phyloP scores from a whole-genome alignment of 2,888 invertebrate species.

The Hypomecis atomaria region DNA sequence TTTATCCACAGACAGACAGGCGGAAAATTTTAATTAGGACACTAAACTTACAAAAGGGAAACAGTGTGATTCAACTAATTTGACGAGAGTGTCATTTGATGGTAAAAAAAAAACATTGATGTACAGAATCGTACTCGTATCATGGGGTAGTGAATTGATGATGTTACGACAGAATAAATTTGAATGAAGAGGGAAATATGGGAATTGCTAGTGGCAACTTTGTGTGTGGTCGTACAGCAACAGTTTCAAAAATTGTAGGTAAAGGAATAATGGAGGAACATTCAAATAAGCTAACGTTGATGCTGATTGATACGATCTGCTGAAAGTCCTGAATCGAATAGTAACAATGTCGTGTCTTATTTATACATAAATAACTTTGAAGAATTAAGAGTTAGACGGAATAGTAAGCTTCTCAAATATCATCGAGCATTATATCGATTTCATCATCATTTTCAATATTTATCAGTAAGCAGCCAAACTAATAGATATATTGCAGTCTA shows the following conservation, averaged over 20 bases:
- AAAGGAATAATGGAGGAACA: too few relatives aligned
- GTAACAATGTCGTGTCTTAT: too few relatives aligned
- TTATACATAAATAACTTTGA: too few relatives aligned
- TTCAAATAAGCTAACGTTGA: too few relatives aligned
- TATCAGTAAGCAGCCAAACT: too few relatives aligned
- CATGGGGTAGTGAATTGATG: slow-evolving; percentile 63
- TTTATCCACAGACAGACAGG: slow-evolving; percentile 55
- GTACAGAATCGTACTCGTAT: slow-evolving; percentile 51
- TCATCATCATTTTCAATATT: too few relatives aligned
- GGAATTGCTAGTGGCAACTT: slow-evolving; percentile 35
- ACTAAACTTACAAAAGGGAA: slow-evolving; percentile 69
- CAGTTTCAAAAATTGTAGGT: slow-evolving; percentile 28
- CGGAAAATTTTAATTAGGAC: slow-evolving; percentile 82
- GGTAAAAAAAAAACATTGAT: slow-evolving; percentile 58
- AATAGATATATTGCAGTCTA: too few relatives aligned
- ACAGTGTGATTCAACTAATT: slow-evolving; percentile 74
- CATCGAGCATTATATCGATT: too few relatives aligned
- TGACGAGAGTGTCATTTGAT: slow-evolving; percentile 70
- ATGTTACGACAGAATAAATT: slow-evolving; percentile 64
- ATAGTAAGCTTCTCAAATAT: too few relatives aligned
- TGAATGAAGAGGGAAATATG: slow-evolving; percentile 57
- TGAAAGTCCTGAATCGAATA: too few relatives aligned
- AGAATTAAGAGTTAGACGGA: too few relatives aligned
- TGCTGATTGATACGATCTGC: too few relatives aligned
- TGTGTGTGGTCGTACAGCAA: slow-evolving; percentile 43